Conservation (phyloP, 2,113 vertebrate species). For the Morone saxatilis region DNA sequence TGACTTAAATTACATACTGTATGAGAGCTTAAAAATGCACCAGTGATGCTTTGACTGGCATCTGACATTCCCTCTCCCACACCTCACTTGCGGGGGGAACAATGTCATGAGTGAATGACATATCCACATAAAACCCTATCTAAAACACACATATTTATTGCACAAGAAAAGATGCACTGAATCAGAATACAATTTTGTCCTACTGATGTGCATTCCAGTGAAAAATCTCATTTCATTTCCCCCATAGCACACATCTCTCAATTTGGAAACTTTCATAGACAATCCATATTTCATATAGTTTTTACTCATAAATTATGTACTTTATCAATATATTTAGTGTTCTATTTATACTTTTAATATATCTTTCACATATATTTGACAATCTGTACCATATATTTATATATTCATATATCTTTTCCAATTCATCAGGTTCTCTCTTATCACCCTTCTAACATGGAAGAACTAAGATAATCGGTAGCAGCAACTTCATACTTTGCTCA, state of each 20-base stretch:
- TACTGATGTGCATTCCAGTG: conserved; percentile 98
- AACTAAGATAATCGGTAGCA: conserved; percentile 92
- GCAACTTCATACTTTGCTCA: conserved; percentile 99
- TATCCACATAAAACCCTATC: conserved; percentile 86
- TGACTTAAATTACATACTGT: conserved; percentile 61
- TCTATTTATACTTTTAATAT: conserved; percentile 67
- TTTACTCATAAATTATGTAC: conserved; percentile 69
- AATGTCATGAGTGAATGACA: conserved; percentile 68
- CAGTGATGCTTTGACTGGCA: conserved; percentile 58
- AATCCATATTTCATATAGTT: conserved; percentile 66
- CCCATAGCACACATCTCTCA: conserved; percentile 83
- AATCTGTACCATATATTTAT: conserved; percentile 60
- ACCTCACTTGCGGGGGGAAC: conserved; percentile 32
- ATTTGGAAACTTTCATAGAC: conserved; percentile 76
- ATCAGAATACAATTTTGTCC: conserved; percentile 88
- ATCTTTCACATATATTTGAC: conserved; percentile 69
- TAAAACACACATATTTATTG: conserved; percentile 94
- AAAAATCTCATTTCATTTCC: conserved; percentile 88
- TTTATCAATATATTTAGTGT: conserved; percentile 70
- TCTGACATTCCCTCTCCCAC: conserved; percentile 57
- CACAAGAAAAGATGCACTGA: conserved; percentile 95
- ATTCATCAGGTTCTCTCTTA: conserved; percentile 73
- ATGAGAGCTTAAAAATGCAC: conserved; percentile 50
- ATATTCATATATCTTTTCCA: conserved; percentile 54
- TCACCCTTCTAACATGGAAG: conserved; percentile 86